phyloP scores from a whole-genome alignment of 2,888 invertebrate species.

The Graphium colonna region DNA sequence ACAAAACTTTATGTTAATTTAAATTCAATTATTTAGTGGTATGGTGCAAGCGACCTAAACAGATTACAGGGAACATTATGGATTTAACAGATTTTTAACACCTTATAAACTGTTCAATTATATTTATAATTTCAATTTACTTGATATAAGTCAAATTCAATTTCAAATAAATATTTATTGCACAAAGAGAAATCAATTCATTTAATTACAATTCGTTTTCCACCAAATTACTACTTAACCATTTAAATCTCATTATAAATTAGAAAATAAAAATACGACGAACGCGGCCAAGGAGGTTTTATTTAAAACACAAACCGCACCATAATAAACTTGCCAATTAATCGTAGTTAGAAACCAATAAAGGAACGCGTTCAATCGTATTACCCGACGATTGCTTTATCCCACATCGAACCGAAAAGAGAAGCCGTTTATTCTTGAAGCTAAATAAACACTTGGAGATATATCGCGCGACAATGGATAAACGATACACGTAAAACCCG shows the following conservation, averaged over 20 bases:
- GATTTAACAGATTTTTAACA: too few species aligned
- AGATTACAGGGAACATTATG: too few species aligned
- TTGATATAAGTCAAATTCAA: too few species aligned
- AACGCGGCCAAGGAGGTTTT: conserved; percentile 12
- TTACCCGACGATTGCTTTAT: conserved; percentile 28
- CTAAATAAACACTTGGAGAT: not conserved
- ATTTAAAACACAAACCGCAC: conserved; percentile 20
- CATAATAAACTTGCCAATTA: conserved; percentile 58
- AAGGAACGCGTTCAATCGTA: conserved; percentile 30
- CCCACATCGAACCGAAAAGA: conserved; percentile 7
- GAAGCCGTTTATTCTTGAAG: not conserved
- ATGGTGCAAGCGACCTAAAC: too few species aligned
- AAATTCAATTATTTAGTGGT: too few species aligned
- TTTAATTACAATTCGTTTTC: too few species aligned
- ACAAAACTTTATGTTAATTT: too few species aligned
- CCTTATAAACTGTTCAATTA: too few species aligned
- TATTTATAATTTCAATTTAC: too few species aligned
- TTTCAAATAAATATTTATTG: too few species aligned
- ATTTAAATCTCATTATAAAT: not conserved
- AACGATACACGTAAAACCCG: not conserved
- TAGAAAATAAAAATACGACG: conserved; percentile 8
- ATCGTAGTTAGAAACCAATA: conserved; percentile 50
- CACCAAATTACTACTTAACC: too few species aligned
- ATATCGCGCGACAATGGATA: conserved; percentile 1
- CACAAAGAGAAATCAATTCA: too few species aligned